Evolutionary conservation across 2,113 vertebrate genomes (phyloP), one percentile per base, ranked within the genome.

Genomic region (Micromys minutus): DNA sequence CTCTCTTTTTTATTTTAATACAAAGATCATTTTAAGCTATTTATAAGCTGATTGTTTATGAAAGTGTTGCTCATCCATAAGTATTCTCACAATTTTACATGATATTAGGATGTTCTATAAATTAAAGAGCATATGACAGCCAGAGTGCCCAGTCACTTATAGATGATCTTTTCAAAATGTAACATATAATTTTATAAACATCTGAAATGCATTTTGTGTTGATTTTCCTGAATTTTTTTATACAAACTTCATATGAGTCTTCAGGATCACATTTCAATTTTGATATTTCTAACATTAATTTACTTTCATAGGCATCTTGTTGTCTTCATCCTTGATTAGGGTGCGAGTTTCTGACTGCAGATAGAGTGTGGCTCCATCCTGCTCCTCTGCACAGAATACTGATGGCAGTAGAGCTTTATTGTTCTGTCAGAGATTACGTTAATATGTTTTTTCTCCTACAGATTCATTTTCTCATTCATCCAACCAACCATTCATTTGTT

Each of bases 381-480:
- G 26, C 22, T 88, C 26, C 6, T 74, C 24, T 83, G 7, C 11
- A 85, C 17, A 77, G 63, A 74, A 71, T 45, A 87, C 57, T 7
- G 94, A 74, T 61, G 57, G 77, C 91, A 83, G 55, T 36, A 13
- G 3, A 86, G 16, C n/a, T 89, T 92, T 29, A 90, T 93, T 81
- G 29, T 50, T 75, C 39, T 93, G 22, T 69, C 72, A 92, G 7
- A 94, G 45, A 88, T 87, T 77, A 94, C 91, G 86, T 85, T 36
- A 63, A 79, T 94, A 29, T 47, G 83, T 22, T 90, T 84, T 89
- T 83, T 89, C 45, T 80, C 9, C 36, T 93, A 45, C 1, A 90
- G 86, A 95, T 96, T 94, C 24, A 92, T 93, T 95, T 67, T 52
- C 29, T 67, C 36, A 87, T 67, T 42, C 57, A 94, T 85, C 92